Conservation (phyloP, 2,797 vertebrate species). For the Neopelma chrysocephalum region DNA sequence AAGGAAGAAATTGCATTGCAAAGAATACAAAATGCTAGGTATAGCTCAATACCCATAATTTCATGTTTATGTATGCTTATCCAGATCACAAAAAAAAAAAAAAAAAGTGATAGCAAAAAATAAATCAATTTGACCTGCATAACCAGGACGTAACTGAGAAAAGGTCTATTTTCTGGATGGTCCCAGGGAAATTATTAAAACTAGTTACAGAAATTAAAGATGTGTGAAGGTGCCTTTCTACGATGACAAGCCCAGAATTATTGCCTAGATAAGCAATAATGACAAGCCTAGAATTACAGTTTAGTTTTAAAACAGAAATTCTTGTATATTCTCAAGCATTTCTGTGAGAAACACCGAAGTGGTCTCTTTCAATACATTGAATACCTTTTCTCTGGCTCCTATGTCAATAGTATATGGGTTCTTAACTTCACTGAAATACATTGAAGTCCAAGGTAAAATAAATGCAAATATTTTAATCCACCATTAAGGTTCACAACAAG, state of each 20-base stretch:
- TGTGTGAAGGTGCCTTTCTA: slow-evolving; percentile 66
- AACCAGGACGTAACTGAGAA: slow-evolving; percentile 41
- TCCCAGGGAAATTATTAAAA: slow-evolving; percentile 66
- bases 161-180: slow-evolving; percentile 49
- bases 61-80: slow-evolving; percentile 57
- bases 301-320: slow-evolving; percentile 51
- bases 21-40: slow-evolving; percentile 42
- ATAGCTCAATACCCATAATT: slow-evolving; percentile 49
- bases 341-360: slow-evolving; percentile 2
- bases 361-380: slow-evolving; percentile 18
- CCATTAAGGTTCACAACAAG: background rate
- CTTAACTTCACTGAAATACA: slow-evolving; percentile 11
- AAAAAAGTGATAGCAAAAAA: slow-evolving; percentile 47
- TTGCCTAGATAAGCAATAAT: slow-evolving; percentile 46
- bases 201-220: slow-evolving; percentile 68
- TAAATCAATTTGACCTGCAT: slow-evolving; percentile 58
- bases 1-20: background rate
- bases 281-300: slow-evolving; percentile 61
- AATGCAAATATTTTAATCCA: slow-evolving; percentile 6
- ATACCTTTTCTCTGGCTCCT: background rate
- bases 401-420: background rate
- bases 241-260: slow-evolving; percentile 58
- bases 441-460: slow-evolving; percentile 29
- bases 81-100: slow-evolving; percentile 29
- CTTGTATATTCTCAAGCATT: slow-evolving; percentile 35